A percentile compares a stretch with the other conserved stretches of the same genome.
These are phyloP conservation scores for Gobionotothen gibberifrons DNA, from an alignment of 2,797 vertebrate genomes.

Conservation along the genomic window DNA sequence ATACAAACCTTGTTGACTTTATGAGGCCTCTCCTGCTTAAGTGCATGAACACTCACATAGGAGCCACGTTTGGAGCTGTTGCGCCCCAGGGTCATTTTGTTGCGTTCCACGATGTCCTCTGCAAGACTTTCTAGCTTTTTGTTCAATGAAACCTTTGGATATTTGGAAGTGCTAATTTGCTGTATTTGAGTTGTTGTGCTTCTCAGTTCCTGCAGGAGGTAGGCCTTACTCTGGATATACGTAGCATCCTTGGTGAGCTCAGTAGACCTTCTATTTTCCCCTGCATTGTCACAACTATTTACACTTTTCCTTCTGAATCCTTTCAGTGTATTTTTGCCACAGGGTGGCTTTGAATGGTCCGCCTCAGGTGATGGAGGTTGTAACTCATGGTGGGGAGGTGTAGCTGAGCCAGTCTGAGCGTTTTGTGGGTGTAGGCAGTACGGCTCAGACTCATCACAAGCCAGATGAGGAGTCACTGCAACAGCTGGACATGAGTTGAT, in stretches of 20 bases:
- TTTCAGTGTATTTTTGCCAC: not conserved
- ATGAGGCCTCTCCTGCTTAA: slow-evolving; percentile 66
- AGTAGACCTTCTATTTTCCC: slow-evolving; percentile 4
- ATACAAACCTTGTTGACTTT: slow-evolving; percentile 77
- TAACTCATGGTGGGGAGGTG: not conserved
- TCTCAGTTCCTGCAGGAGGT: slow-evolving; percentile 11
- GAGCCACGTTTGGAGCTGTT: slow-evolving; percentile 75
- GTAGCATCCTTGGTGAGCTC: slow-evolving; percentile 19
- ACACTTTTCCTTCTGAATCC: not conserved
- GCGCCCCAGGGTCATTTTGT: slow-evolving; percentile 88
- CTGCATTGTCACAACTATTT: slow-evolving; percentile 1
- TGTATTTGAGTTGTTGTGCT: slow-evolving; percentile 4
- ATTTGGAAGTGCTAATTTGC: slow-evolving; percentile 18
- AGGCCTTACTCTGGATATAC: slow-evolving; percentile 2
- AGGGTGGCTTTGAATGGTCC: not conserved
- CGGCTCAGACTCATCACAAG: slow-evolving; percentile 20
- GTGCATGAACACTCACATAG: slow-evolving; percentile 82
- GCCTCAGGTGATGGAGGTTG: not conserved
- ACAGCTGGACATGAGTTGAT: slow-evolving; percentile 33
- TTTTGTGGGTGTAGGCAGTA: slow-evolving; percentile 64
- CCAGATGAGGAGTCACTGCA: slow-evolving; percentile 22
- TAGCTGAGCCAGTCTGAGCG: not conserved
- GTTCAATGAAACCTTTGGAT: slow-evolving; percentile 20
- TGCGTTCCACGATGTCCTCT: slow-evolving; percentile 86
- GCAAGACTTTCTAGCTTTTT: slow-evolving; percentile 55